A percentile compares a stretch with the other conserved stretches of the same genome.
Evolutionary conservation across 1,140 invertebrate genomes (phyloP).

Genomic region (Ostrea denselamellosa): DNA sequence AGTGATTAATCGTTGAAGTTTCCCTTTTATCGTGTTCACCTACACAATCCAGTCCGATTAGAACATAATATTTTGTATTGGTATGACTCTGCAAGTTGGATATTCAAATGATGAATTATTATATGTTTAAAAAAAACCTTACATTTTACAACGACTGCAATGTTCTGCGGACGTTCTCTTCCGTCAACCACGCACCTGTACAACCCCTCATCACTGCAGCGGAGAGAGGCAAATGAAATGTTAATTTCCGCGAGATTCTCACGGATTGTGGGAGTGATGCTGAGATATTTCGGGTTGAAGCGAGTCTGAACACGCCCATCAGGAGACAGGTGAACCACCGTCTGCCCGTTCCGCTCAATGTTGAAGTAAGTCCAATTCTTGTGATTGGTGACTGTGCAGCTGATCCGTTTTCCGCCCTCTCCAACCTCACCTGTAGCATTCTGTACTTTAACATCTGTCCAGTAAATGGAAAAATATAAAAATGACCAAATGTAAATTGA

Average conservation of each 20-base stretch:
- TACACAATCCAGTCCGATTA: no score
- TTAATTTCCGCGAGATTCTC: slow-evolving; percentile 34
- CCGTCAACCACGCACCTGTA: slow-evolving; percentile 42
- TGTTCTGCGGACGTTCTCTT: slow-evolving; percentile 8
- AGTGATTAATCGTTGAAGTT: no score
- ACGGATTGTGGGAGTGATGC: slow-evolving; percentile 37
- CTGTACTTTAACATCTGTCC: neutral
- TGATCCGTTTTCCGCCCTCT: slow-evolving; percentile 8
- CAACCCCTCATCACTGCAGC: slow-evolving; percentile 38
- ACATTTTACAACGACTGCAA: slow-evolving; percentile 31
- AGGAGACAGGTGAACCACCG: neutral
- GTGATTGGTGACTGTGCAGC: slow-evolving; percentile 15
- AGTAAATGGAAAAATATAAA: no score
- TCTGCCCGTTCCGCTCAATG: slow-evolving; percentile 23
- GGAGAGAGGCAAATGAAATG: slow-evolving; percentile 26
- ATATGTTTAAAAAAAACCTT: neutral
- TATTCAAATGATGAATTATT: no score
- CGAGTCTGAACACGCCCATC: slow-evolving; percentile 27
- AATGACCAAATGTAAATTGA: no score
- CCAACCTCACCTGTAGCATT: neutral
- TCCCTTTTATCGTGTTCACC: no score
- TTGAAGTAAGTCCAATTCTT: slow-evolving; percentile 21
- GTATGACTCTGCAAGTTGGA: no score
- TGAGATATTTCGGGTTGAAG: slow-evolving; percentile 23
- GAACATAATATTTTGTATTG: no score